These are phyloP conservation scores for Crematogaster levior DNA, from an alignment of 2,888 invertebrate genomes.

Conservation along the genomic window DNA sequence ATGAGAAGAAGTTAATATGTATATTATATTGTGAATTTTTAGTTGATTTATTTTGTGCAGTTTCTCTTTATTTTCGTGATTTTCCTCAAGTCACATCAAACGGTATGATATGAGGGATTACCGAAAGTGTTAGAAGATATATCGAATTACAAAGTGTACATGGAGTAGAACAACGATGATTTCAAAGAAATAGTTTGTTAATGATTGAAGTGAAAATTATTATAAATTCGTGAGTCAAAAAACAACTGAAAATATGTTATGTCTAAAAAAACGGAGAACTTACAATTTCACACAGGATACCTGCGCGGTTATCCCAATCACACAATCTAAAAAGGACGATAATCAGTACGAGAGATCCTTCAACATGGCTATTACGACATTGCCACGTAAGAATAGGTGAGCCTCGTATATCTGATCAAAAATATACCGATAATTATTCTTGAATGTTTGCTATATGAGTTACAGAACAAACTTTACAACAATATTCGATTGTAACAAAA, in stretches of 20 bases:
- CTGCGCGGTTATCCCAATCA: constrained; percentile 73
- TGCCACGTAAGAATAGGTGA: constrained; percentile 80
- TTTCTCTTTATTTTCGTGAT: not conserved
- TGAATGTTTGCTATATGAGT: not conserved
- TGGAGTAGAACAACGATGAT: not conserved
- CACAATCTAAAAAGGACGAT: constrained; percentile 73
- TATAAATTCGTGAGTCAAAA: constrained; percentile 21
- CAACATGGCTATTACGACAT: constrained; percentile 78
- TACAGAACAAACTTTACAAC: not conserved
- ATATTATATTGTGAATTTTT: not conserved
- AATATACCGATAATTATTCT: constrained; percentile 15
- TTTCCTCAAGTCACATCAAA: not conserved
- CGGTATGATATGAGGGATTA: not conserved
- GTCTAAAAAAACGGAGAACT: constrained; percentile 80
- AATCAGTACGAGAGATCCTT: constrained; percentile 75
- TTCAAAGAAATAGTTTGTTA: not conserved
- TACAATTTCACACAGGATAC: constrained; percentile 82
- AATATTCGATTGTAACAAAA: not conserved
- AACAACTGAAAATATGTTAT: constrained; percentile 74
- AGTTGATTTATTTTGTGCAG: not conserved
- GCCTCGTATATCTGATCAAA: constrained; percentile 61
- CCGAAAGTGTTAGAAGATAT: not conserved
- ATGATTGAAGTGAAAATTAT: not conserved
- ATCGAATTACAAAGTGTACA: not conserved
- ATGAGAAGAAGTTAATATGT: not conserved